phyloP scores from a whole-genome alignment of 2,888 invertebrate genomes.

The Unio pictorum region DNA sequence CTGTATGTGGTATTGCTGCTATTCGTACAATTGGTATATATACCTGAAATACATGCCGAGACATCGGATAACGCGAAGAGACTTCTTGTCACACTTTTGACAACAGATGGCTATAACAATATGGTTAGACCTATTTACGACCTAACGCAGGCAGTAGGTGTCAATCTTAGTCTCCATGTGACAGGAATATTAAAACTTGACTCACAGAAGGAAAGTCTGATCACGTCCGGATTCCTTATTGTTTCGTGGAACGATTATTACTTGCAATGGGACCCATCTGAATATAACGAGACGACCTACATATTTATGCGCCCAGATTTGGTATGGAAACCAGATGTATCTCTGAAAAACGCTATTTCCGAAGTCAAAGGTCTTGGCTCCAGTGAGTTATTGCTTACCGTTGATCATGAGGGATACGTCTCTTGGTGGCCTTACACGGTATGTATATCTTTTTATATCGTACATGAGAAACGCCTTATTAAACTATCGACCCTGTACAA shows the following conservation, averaged over 20 bases:
- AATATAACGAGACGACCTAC: slow-evolving; percentile 6
- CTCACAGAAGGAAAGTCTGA: slow-evolving; percentile 19
- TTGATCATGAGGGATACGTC: background rate
- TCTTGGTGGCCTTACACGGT: slow-evolving; percentile 6
- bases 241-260: slow-evolving; percentile 21
- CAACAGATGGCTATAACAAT: slow-evolving; percentile 11
- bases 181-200: slow-evolving; percentile 16
- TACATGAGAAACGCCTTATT: no score
- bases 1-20: background rate
- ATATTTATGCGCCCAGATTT: background rate
- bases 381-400: background rate
- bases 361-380: slow-evolving; percentile 3
- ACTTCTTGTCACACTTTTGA: slow-evolving; percentile 9
- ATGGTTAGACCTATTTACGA: slow-evolving; percentile 15
- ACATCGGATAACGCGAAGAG: slow-evolving; percentile 3
- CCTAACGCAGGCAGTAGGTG: slow-evolving; percentile 10
- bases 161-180: slow-evolving; percentile 17
- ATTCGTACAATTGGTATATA: background rate
- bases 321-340: slow-evolving; percentile 7
- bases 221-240: slow-evolving; percentile 19
- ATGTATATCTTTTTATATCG: background rate
- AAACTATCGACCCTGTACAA: no score
- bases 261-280: slow-evolving; percentile 13
- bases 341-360: slow-evolving; percentile 4
- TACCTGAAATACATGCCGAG: background rate